phyloP scores from a whole-genome alignment of 1,140 invertebrate genomes.

The Caerostris darwini region DNA sequence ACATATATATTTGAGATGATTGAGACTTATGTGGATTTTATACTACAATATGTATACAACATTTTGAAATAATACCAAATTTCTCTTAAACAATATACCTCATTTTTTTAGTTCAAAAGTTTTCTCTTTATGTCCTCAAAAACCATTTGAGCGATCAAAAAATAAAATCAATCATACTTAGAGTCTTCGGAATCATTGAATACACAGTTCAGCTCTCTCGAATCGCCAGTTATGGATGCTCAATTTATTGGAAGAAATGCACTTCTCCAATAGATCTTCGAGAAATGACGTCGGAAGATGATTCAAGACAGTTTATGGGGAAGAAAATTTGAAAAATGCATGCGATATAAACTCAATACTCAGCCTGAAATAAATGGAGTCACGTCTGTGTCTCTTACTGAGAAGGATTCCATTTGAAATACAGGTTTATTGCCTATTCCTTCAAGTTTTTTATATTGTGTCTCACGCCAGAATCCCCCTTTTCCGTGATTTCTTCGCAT shows the following conservation, averaged over 20 bases:
- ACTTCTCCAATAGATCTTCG: not conserved
- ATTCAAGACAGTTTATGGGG: conserved; percentile 41
- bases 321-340: conserved; percentile 53
- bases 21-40: too few relatives aligned
- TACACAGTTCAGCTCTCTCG: not conserved
- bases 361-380: conserved; percentile 62
- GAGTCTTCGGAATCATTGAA: not conserved
- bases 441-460: conserved; percentile 24
- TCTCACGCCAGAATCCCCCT: not conserved
- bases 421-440: conserved; percentile 55
- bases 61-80: not conserved
- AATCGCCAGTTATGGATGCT: not conserved
- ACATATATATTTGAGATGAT: too few relatives aligned
- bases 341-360: not conserved
- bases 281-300: conserved; percentile 6
- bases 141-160: not conserved
- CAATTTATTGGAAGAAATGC: conserved; percentile 55
- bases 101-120: not conserved
- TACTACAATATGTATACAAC: too few relatives aligned
- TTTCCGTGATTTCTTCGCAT: conserved; percentile 10
- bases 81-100: too few relatives aligned
- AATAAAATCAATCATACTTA: conserved; percentile 11
- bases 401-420: conserved; percentile 40
- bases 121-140: not conserved
- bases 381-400: conserved; percentile 10